Evolutionary conservation across 2,113 vertebrate species (phyloP).

Genomic region (Heliornis fulica): DNA sequence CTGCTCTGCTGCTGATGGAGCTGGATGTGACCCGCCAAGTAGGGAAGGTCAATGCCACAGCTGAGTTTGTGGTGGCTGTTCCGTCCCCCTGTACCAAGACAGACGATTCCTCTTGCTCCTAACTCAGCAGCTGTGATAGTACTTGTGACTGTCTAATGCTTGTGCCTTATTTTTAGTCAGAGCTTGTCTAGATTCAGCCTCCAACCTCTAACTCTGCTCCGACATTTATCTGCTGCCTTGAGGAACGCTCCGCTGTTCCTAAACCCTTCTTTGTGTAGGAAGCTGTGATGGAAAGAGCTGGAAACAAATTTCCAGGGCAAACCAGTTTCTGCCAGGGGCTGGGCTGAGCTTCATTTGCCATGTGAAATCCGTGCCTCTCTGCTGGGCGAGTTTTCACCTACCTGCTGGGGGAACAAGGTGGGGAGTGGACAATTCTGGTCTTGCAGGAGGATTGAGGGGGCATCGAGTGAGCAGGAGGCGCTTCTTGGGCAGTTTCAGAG

Average conservation of each 20-base stretch:
- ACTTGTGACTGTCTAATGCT: background rate
- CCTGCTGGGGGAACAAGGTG: background rate
- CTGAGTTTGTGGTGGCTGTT: fast-evolving
- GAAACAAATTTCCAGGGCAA: background rate
- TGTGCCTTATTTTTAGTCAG: background rate
- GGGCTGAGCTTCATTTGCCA: background rate
- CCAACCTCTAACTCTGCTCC: background rate
- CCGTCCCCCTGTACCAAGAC: background rate
- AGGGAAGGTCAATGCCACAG: background rate
- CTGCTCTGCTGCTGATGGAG: background rate
- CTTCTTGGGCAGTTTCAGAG: background rate
- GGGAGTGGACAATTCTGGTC: fast-evolving
- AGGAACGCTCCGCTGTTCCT: background rate
- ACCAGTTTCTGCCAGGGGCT: background rate
- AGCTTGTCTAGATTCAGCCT: background rate
- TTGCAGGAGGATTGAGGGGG: fast-evolving
- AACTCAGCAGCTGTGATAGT: background rate
- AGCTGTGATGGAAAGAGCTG: background rate
- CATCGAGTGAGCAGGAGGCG: background rate
- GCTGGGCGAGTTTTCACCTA: background rate
- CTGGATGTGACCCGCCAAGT: background rate
- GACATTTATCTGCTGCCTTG: background rate
- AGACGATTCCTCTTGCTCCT: background rate
- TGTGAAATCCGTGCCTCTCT: background rate
- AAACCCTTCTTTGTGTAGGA: background rate